Evolutionary conservation across 2,113 vertebrate genomes (phyloP).

Genomic region (Tilapia sparmanii): DNA sequence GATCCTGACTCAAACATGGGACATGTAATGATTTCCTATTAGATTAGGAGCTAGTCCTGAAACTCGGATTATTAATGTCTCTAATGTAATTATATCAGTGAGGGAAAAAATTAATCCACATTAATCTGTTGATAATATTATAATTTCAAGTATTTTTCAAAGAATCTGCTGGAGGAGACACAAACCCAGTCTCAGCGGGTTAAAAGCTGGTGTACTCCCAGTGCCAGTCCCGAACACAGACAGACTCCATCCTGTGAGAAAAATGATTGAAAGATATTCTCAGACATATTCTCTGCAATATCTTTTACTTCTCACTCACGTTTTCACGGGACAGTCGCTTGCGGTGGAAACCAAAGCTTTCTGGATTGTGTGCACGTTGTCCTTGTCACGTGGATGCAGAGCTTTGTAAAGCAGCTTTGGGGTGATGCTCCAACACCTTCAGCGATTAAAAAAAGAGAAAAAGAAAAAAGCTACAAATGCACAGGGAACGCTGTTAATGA

Average conservation of each 20-base stretch:
- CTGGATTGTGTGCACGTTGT: neutral
- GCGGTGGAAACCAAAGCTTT: neutral
- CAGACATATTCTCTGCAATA: neutral
- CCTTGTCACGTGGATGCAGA: neutral
- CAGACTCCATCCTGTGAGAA: neutral
- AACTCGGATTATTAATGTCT: neutral
- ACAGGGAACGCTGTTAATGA: constrained; percentile 5
- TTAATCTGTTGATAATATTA: neutral
- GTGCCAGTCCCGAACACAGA: neutral
- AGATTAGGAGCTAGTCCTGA: neutral
- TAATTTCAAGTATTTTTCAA: neutral
- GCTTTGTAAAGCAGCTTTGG: neutral
- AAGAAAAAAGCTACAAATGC: neutral
- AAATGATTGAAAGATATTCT: neutral
- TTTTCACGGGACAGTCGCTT: neutral
- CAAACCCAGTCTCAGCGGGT: neutral
- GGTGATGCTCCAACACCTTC: constrained; percentile 11
- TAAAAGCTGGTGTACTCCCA: neutral
- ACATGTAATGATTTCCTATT: neutral
- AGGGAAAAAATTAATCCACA: neutral
- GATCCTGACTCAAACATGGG: neutral
- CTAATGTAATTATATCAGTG: neutral
- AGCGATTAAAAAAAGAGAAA: neutral
- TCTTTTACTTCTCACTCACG: neutral
- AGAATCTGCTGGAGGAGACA: neutral